A percentile compares a stretch with the other conserved stretches of the same genome.
These are phyloP conservation scores for Oreochromis spilurus DNA, from an alignment of 2,113 vertebrate species.

Conservation along the genomic window DNA sequence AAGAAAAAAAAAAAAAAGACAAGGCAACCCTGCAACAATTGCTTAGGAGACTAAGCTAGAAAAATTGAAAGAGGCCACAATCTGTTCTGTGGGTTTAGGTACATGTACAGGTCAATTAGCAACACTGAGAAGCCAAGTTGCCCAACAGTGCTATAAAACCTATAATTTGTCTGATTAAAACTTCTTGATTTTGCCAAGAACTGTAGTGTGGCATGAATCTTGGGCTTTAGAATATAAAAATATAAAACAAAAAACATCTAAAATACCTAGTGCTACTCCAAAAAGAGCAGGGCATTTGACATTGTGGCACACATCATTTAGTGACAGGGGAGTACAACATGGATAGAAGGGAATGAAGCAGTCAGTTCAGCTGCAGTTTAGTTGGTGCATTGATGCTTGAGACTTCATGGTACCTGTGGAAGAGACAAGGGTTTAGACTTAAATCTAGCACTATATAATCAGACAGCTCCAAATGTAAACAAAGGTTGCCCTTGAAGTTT, in stretches of 20 bases:
- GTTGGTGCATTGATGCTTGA: slow-evolving; percentile 83
- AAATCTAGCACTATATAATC: too few relatives aligned
- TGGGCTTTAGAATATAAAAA: slow-evolving; percentile 56
- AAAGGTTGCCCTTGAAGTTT: not conserved
- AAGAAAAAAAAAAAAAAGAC: not conserved
- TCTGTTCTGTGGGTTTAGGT: not conserved
- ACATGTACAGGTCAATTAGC: not conserved
- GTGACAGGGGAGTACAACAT: not conserved
- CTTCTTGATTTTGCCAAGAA: slow-evolving; percentile 58
- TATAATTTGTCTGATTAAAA: slow-evolving; percentile 22
- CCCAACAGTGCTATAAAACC: not conserved
- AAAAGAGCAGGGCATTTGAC: slow-evolving; percentile 47
- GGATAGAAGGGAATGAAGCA: not conserved
- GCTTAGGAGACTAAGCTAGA: not conserved
- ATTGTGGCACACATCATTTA: slow-evolving; percentile 8
- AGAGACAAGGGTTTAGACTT: not conserved
- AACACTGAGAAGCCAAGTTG: not conserved
- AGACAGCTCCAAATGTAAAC: rapidly evolving
- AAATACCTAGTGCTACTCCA: slow-evolving; percentile 34
- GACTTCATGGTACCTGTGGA: slow-evolving; percentile 82
- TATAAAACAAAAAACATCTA: slow-evolving; percentile 44
- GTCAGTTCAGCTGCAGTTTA: slow-evolving; percentile 63
- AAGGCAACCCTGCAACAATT: not conserved
- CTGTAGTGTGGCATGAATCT: not conserved
- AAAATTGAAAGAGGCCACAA: not conserved